Conservation (phyloP, 2,113 vertebrate genomes). For the Myotis brandtii region DNA sequence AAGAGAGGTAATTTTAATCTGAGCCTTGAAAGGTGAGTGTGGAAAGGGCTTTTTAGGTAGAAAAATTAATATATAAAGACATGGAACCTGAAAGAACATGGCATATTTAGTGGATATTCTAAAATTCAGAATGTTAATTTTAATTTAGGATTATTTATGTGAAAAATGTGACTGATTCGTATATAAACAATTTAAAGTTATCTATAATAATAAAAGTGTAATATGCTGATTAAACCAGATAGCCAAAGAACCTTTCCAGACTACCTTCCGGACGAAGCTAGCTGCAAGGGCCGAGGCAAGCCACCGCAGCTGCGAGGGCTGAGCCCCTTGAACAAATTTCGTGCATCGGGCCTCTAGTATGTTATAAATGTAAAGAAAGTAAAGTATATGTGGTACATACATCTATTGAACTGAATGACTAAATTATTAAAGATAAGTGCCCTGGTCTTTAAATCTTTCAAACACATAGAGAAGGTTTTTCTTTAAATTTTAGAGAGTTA, state of each 20-base stretch:
- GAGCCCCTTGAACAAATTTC: too few relatives aligned
- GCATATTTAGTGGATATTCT: not conserved
- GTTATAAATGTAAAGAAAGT: not conserved
- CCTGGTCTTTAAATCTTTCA: slow-evolving; percentile 20
- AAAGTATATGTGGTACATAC: not conserved
- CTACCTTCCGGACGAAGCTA: too few relatives aligned
- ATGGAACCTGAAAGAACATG: not conserved
- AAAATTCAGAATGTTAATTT: slow-evolving; percentile 31
- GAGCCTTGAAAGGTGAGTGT: not conserved
- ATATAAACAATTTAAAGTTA: slow-evolving; percentile 37
- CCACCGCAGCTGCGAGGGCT: too few relatives aligned
- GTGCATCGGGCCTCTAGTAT: not conserved
- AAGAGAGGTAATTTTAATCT: not conserved
- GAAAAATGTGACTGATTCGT: not conserved
- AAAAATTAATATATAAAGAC: not conserved
- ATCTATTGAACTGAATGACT: not conserved
- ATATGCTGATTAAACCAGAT: too few relatives aligned
- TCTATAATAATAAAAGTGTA: too few relatives aligned
- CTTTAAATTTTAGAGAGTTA: slow-evolving; percentile 33
- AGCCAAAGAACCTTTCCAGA: too few relatives aligned
- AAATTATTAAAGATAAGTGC: not conserved
- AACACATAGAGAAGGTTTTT: not conserved
- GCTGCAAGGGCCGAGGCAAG: too few relatives aligned
- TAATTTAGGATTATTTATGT: slow-evolving; percentile 5
- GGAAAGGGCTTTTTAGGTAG: not conserved